These are phyloP conservation scores for Chaunax sp. DNA, from an alignment of 2,797 vertebrate genomes.

Conservation along the genomic window DNA sequence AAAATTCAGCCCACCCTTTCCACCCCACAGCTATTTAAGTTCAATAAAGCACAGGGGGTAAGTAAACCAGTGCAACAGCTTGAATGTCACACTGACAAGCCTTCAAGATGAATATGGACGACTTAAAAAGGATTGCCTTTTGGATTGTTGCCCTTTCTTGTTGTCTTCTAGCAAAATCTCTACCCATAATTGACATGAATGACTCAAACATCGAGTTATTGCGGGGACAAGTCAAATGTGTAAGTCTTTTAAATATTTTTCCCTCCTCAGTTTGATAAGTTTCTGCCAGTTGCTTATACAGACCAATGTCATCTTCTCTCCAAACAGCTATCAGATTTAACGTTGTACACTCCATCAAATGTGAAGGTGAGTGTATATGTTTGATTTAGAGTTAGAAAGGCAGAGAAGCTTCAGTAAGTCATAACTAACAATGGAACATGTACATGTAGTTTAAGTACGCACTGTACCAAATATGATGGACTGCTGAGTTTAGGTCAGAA, in stretches of 20 bases:
- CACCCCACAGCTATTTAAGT: conserved; percentile 60
- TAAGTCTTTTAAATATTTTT: conserved; percentile 50
- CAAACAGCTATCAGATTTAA: neutral
- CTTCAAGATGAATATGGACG: conserved; percentile 57
- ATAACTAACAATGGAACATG: neutral
- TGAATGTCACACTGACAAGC: conserved; percentile 24
- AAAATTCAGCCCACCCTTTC: conserved; percentile 74
- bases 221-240: fast-evolving
- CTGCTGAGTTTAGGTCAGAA: conserved; percentile 3
- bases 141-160: conserved; percentile 40
- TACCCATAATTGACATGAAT: fast-evolving
- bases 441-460: too few species aligned
- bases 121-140: conserved; percentile 48
- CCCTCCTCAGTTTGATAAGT: neutral
- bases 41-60: neutral
- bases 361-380: conserved; percentile 50
- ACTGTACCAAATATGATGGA: too few species aligned
- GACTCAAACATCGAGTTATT: fast-evolving
- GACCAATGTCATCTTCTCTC: conserved; percentile 21
- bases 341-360: conserved; percentile 47
- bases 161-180: neutral
- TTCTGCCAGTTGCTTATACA: conserved; percentile 11
- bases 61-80: conserved; percentile 39
- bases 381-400: neutral
- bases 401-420: neutral